A percentile compares a stretch with the other conserved stretches of the same genome.
Evolutionary conservation across 2,888 invertebrate genomes (phyloP).

Genomic region (Limenitis camilla): DNA sequence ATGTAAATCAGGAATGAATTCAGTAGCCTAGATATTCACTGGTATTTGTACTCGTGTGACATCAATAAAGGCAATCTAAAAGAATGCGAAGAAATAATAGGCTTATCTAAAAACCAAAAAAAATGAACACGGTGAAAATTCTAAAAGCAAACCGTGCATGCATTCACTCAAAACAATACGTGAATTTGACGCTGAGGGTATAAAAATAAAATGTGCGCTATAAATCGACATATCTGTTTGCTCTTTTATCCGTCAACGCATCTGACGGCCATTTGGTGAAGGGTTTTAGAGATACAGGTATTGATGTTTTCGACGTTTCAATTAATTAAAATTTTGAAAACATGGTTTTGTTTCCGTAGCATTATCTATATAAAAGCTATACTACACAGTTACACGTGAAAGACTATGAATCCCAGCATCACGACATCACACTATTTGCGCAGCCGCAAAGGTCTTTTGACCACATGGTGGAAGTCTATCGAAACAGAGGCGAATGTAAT

Average conservation of each 20-base stretch:
- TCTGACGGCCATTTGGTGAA: not conserved
- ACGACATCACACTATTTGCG: too few relatives aligned
- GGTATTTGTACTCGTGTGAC: not conserved
- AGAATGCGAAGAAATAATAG: slow-evolving; percentile 1
- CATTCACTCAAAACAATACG: slow-evolving; percentile 19
- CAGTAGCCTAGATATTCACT: too few relatives aligned
- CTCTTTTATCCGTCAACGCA: slow-evolving; percentile 14
- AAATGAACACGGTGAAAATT: slow-evolving; percentile 3
- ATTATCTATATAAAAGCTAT: too few relatives aligned
- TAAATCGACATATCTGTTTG: slow-evolving; percentile 17
- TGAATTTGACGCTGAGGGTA: slow-evolving; percentile 7
- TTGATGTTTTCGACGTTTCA: slow-evolving; percentile 4
- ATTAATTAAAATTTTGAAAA: slow-evolving; percentile 8
- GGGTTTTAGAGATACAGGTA: slow-evolving; percentile 7
- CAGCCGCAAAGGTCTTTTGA: too few relatives aligned
- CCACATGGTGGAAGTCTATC: too few relatives aligned
- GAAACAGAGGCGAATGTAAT: too few relatives aligned
- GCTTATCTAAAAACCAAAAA: slow-evolving; percentile 3
- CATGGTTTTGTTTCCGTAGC: not conserved
- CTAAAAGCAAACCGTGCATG: not conserved
- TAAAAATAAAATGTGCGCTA: slow-evolving; percentile 14
- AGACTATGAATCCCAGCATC: too few relatives aligned
- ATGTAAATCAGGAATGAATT: too few relatives aligned
- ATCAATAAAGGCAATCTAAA: not conserved
- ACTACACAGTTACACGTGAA: too few relatives aligned